These are phyloP conservation scores for Coptodon rendalli DNA, from an alignment of 2,113 vertebrate species.

Conservation along the genomic window DNA sequence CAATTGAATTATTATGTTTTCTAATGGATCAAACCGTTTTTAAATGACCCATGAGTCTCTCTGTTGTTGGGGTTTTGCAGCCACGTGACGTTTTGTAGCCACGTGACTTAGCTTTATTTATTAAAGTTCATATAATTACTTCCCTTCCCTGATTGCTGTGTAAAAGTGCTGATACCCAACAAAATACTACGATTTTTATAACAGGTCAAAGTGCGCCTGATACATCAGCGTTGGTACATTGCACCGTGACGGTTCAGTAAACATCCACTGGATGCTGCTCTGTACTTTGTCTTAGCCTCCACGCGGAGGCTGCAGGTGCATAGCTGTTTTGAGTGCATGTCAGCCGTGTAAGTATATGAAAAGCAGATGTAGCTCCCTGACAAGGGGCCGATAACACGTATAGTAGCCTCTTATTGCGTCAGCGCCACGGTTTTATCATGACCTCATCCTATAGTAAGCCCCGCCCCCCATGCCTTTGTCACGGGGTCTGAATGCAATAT, in stretches of 20 bases:
- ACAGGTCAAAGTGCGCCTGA: not conserved
- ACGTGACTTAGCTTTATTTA: not conserved
- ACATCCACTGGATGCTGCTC: not conserved
- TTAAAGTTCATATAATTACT: not conserved
- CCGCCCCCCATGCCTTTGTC: conserved; percentile 49
- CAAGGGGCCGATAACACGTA: not conserved
- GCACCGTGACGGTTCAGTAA: not conserved
- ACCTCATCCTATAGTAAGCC: conserved; percentile 36
- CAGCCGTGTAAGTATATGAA: not conserved
- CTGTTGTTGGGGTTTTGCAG: not conserved
- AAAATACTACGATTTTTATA: not conserved
- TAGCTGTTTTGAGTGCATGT: not conserved
- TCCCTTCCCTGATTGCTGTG: not conserved
- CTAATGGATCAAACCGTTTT: not conserved
- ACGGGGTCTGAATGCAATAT: not conserved
- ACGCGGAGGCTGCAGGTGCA: not conserved
- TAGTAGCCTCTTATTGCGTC: conserved; percentile 32
- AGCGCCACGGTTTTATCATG: conserved; percentile 19
- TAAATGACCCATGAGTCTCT: not conserved
- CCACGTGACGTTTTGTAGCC: not conserved
- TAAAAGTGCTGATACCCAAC: not conserved
- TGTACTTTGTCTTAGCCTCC: not conserved
- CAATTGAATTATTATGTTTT: not conserved
- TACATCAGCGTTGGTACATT: not conserved
- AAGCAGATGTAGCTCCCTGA: not conserved